Base-by-base conservation (phyloP, 1,140 invertebrate species). In the Trichoplusia ni region DNA sequence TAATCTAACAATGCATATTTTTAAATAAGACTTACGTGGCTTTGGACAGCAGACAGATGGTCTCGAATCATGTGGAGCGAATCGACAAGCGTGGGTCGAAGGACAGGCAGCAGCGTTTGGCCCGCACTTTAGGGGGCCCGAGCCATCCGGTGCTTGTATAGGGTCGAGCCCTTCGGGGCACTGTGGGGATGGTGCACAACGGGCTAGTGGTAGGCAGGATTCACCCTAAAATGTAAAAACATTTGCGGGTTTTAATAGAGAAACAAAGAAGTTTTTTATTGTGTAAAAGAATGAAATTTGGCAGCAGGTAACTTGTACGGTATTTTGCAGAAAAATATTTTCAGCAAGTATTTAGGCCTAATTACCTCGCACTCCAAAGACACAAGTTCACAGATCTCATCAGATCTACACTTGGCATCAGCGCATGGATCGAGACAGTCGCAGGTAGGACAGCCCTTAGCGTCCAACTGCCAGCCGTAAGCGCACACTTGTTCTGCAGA, bases 61-160 rank as follows among this genome's bases (percentile, higher is more conserved):
- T 8, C 69, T 75, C 75, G 96, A 94, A 72, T 95, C 94, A 13
- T 96, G 92, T 0, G 95, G 95, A 64, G 95, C 95, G 44, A 97
- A 91, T 69, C 96, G 94, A 73, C 96, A 97, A 66, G 95, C 96
- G 86, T 97, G 96, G 1, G 95, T 95, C 1, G 95, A 95, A 2
- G 96, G 96, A 73, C 96, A 97, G 4, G 92, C 92, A 25, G 93
- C 93, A 29, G 94, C 94, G 61, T 93, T 92, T 0, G 95, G 95
- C 0, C 95, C 95, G 71, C 96, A 97, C 13, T 92, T 92, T 2
- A 95, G 90, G 1, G 92, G 72, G 9, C 92, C 92, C 1, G 92
- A 90, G 5, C 91, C 92, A 21, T 92, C 91, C 11, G 92, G 88
- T 31, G 88, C 90, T 1, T 94, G 75, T 0, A 95, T 94, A 37